These are phyloP conservation scores for Phocoena phocoena DNA, from an alignment of 2,113 vertebrate genomes.

Conservation along the genomic window DNA sequence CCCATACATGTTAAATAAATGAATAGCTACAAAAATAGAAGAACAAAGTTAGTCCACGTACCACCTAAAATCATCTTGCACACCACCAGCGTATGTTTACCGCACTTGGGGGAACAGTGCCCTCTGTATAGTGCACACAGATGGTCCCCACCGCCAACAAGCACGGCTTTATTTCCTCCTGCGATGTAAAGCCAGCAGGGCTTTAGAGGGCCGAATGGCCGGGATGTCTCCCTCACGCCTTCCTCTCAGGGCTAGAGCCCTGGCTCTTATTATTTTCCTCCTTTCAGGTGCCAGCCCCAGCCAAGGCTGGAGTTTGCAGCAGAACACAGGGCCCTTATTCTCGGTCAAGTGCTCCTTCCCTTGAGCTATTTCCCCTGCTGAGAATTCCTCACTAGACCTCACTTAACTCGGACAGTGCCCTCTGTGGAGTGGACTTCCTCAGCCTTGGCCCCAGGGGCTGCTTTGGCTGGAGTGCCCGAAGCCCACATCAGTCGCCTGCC, in stretches of 20 bases:
- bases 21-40: slow-evolving; percentile 64
- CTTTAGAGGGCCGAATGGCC: not conserved
- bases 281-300: slow-evolving; percentile 64
- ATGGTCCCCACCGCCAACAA: slow-evolving; percentile 62
- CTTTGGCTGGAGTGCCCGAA: slow-evolving; percentile 27
- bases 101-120: slow-evolving; percentile 48
- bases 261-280: slow-evolving; percentile 47
- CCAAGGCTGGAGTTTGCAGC: slow-evolving; percentile 48
- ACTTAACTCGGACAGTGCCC: slow-evolving; percentile 54
- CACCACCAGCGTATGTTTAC: slow-evolving; percentile 43
- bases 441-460: slow-evolving; percentile 41
- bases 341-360: slow-evolving; percentile 64
- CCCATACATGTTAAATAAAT: slow-evolving; percentile 49
- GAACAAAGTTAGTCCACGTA: slow-evolving; percentile 48
- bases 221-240: slow-evolving; percentile 23
- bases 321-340: slow-evolving; percentile 72
- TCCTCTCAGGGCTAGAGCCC: slow-evolving; percentile 25
- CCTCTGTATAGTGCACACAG: slow-evolving; percentile 46
- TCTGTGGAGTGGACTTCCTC: slow-evolving; percentile 61
- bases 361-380: slow-evolving; percentile 53
- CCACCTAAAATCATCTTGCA: slow-evolving; percentile 52
- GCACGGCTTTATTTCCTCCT: slow-evolving; percentile 50
- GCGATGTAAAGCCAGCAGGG: slow-evolving; percentile 44
- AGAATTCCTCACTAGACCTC: slow-evolving; percentile 70
- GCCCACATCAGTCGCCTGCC: slow-evolving; percentile 62